phyloP scores from a whole-genome alignment of 2,888 invertebrate species.

The Drosophila eohydei region DNA sequence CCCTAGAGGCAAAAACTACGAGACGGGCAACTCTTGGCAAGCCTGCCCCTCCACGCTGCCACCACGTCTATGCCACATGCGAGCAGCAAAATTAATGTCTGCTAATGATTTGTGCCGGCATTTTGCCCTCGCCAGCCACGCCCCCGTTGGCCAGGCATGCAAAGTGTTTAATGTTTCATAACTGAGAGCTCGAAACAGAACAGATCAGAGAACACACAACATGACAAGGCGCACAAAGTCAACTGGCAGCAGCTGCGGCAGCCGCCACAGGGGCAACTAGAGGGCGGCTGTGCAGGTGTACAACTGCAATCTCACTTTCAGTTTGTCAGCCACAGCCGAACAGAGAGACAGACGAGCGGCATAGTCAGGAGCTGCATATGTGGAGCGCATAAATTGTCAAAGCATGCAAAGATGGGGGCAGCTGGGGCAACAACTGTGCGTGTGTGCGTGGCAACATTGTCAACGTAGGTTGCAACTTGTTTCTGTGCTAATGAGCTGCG shows the following conservation, averaged over 20 bases:
- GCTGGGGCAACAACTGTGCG: background rate
- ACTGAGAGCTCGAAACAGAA: conserved; percentile 26
- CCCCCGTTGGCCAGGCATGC: conserved; percentile 40
- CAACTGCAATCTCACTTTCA: conserved; percentile 67
- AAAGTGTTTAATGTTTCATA: conserved; percentile 79
- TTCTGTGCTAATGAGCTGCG: conserved; percentile 36
- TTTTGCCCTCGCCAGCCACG: conserved; percentile 39
- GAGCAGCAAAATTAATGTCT: conserved; percentile 70
- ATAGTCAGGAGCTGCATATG: conserved; percentile 40
- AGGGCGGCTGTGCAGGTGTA: conserved; percentile 29
- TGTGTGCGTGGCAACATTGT: conserved; percentile 26
- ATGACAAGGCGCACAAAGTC: conserved; percentile 50
- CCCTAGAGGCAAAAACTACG: conserved; percentile 57
- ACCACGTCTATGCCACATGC: conserved; percentile 37
- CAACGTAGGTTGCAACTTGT: conserved; percentile 23
- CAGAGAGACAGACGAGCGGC: conserved; percentile 3
- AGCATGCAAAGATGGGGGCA: conserved; percentile 14
- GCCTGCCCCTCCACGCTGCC: background rate
- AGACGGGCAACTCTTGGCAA: conserved; percentile 39
- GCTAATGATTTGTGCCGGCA: conserved; percentile 76
- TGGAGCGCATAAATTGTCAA: conserved; percentile 59
- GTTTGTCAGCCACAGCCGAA: conserved; percentile 37
- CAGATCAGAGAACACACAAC: conserved; percentile 49
- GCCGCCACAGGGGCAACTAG: conserved; percentile 21
- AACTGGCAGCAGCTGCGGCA: conserved; percentile 44